Conservation (phyloP, 1,140 invertebrate genomes). For the Parasteatoda tepidariorum region DNA sequence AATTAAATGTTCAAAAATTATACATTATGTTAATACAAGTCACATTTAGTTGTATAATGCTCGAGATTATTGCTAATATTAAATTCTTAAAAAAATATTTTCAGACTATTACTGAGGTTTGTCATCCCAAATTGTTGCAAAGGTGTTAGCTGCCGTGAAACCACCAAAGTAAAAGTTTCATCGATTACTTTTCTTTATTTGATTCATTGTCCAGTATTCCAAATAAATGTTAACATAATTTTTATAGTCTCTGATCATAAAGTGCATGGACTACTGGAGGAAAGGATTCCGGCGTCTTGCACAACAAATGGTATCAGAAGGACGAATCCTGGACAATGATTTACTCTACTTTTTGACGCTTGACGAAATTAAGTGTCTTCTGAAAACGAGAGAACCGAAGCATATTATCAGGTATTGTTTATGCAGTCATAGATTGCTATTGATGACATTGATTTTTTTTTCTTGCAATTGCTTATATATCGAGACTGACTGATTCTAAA, state of each 20-base stretch:
- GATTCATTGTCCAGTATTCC: conserved; percentile 19
- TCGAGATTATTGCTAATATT: too few species aligned
- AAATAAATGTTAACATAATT: conserved; percentile 15
- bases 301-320: conserved; percentile 73
- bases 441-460: too few species aligned
- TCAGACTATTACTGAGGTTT: conserved; percentile 70
- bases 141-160: conserved; percentile 76
- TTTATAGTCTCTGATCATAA: conserved; percentile 72
- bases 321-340: conserved; percentile 75
- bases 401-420: conserved; percentile 75
- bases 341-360: conserved; percentile 79
- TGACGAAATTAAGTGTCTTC: conserved; percentile 75
- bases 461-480: too few species aligned
- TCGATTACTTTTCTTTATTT: conserved; percentile 26
- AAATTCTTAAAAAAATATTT: too few species aligned
- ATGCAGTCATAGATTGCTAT: too few species aligned
- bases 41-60: too few species aligned
- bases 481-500: too few species aligned
- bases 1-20: too few species aligned
- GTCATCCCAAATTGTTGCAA: conserved; percentile 74
- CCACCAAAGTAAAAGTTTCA: conserved; percentile 72
- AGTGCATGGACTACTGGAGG: conserved; percentile 74
- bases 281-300: conserved; percentile 74
- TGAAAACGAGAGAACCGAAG: conserved; percentile 72
- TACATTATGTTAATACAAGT: too few species aligned